Evolutionary conservation across 2,113 vertebrate genomes (phyloP).

Genomic region (Ciconia stormi): DNA sequence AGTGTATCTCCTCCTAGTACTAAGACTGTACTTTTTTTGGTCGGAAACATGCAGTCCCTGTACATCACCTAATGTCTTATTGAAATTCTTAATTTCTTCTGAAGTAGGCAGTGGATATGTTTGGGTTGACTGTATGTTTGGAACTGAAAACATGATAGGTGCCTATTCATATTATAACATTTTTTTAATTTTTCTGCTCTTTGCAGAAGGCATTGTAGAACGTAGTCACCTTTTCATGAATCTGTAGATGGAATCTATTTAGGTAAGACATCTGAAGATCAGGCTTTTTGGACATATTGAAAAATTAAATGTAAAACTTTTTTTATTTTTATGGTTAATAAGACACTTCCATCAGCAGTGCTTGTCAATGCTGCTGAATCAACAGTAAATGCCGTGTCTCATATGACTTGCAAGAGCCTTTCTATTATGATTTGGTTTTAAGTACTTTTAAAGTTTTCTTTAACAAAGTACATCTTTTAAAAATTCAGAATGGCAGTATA

Average conservation of each 20-base stretch:
- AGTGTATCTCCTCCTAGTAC: neutral
- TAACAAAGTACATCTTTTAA: neutral
- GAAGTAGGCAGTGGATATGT: neutral
- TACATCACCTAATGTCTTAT: neutral
- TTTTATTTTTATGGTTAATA: neutral
- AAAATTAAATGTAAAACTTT: neutral
- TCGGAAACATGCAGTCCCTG: neutral
- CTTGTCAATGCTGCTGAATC: neutral
- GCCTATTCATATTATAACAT: neutral
- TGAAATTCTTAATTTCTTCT: neutral
- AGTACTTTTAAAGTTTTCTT: neutral
- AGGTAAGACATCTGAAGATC: neutral
- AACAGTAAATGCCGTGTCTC: neutral
- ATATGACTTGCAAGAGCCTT: neutral
- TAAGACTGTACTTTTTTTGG: neutral
- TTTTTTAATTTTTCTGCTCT: neutral
- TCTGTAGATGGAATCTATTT: neutral
- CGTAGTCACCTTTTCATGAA: neutral
- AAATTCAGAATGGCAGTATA: neutral
- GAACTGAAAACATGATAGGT: neutral
- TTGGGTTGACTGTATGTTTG: neutral
- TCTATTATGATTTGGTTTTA: neutral
- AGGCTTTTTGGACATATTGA: neutral
- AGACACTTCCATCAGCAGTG: neutral
- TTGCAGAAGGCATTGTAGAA: neutral